Evolutionary conservation across 2,888 invertebrate genomes (phyloP), one percentile per base, ranked within the genome.

Genomic region (Apomyelois bistriatella): DNA sequence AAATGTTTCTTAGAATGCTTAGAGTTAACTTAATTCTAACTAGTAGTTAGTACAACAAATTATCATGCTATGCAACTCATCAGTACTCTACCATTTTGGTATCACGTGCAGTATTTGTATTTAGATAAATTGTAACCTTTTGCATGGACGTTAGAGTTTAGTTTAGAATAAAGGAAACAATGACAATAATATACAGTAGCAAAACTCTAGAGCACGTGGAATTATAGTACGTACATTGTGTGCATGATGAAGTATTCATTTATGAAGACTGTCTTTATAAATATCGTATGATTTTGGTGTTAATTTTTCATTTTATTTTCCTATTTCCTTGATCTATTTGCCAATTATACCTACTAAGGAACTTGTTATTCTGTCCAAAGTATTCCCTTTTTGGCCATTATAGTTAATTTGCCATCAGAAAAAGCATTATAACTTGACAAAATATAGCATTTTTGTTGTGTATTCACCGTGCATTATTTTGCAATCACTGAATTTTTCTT

Each of bases 151-250:
- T 16, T 52, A 52, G 4, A 32, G 52, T 38, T 8, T 32, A 41
- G 1, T 46, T 16, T 52, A 12, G 32, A 52, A 10, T 46, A 13
- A 17, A 13, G 5, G 12, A 17, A 47, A 30, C 38, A 32, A 13
- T 12, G 40, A 47, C 52, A 47, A 47, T 52, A 52, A 52, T 47
- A 43, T 38, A 32, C 12, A 16, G 17, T 17, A 30, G 52, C 47
- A 40, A 52, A 52, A 47, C 40, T 47, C 52, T 40, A 47, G 52
- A 52, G 43, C 35, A 35, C 43, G 38, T 30, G 32, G 38, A 52
- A 38, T 47, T 52, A 47, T 47, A 35, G 48, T 53, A 36, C 35
- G 35, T 53, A 53, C 47, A 7, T 4, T 8, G 15, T 13, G 3
- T 28, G 12, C 7, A 43, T 43, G 43, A 43, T 28, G 1, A 13